phyloP scores from a whole-genome alignment of 2,113 vertebrate genomes.

The Melozone crissalis region DNA sequence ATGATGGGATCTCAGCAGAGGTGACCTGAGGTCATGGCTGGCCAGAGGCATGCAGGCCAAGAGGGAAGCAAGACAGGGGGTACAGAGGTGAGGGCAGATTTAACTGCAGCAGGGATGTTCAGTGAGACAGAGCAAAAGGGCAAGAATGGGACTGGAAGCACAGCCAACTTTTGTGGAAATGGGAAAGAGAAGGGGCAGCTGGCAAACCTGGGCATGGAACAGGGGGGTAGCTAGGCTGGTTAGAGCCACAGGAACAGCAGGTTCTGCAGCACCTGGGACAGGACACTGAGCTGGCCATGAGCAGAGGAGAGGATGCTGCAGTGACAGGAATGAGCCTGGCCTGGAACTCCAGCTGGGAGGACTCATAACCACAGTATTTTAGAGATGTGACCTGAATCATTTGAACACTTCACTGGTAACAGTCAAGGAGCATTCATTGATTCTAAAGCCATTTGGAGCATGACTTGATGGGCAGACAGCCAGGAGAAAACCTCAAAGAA shows the following conservation, averaged over 20 bases:
- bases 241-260: fast-evolving
- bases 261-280: neutral
- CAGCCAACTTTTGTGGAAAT: neutral
- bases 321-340: neutral
- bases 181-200: neutral
- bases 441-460: neutral
- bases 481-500: neutral
- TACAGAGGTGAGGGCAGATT: neutral
- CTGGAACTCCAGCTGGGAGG: neutral
- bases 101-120: neutral
- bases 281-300: neutral
- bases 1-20: neutral
- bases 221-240: neutral
- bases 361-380: neutral
- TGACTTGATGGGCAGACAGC: neutral
- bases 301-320: neutral
- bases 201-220: neutral
- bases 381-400: neutral
- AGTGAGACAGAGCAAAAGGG: neutral
- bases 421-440: neutral
- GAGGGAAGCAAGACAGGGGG: neutral
- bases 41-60: neutral
- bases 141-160: neutral
- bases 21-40: neutral
- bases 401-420: neutral